Conservation (phyloP, 2,888 invertebrate species). For the Lasioglossum vierecki region DNA sequence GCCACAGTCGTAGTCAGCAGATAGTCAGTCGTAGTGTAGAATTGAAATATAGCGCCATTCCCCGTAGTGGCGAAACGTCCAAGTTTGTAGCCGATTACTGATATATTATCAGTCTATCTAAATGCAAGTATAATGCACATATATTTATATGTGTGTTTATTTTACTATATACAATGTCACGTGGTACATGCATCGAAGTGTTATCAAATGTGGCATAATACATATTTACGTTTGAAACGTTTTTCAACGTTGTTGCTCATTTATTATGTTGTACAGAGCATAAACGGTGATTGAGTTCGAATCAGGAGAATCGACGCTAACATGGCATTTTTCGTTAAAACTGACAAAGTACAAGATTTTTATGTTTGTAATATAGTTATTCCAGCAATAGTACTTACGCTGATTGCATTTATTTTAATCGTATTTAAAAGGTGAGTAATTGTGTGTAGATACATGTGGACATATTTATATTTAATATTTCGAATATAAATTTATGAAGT, state of each 20-base stretch:
- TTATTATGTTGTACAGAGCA: background rate
- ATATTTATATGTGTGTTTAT: background rate
- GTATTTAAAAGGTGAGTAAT: conserved; percentile 53
- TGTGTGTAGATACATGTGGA: background rate
- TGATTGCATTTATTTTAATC: conserved; percentile 42
- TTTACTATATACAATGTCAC: conserved; percentile 1
- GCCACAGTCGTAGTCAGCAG: too few relatives aligned
- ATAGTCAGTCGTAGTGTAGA: too few relatives aligned
- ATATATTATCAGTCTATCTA: too few relatives aligned
- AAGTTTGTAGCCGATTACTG: background rate
- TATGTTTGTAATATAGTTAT: conserved; percentile 42
- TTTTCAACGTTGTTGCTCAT: background rate
- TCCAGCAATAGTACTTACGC: conserved; percentile 44
- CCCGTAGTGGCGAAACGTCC: background rate
- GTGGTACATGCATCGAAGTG: background rate
- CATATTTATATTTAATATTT: background rate
- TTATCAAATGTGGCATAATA: conserved; percentile 8
- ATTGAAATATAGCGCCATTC: background rate
- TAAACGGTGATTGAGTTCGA: background rate
- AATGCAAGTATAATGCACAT: background rate
- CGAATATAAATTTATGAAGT: background rate
- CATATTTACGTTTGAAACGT: background rate
- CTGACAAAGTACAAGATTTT: conserved; percentile 44
- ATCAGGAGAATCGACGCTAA: background rate
- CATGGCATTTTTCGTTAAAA: conserved; percentile 34